Evolutionary conservation across 2,888 invertebrate genomes (phyloP), one percentile per base, ranked within the genome.

Genomic region (Notodonta dromedarius): DNA sequence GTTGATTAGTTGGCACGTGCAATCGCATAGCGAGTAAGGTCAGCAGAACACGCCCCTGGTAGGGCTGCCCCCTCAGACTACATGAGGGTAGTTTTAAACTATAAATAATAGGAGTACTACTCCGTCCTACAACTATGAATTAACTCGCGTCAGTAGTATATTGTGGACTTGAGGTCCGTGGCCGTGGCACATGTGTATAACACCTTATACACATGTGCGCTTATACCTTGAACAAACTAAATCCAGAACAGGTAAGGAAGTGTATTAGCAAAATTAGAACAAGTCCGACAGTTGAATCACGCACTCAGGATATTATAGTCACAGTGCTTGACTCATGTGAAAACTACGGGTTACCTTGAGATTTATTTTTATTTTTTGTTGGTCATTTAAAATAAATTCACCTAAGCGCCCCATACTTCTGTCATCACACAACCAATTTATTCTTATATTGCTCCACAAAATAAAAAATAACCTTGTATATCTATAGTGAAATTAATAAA

Each of bases 1-100:
- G 71, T 76, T 77, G 76, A 77, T 77, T 74, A 74, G 68, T 70
- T 77, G 74, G 76, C 77, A 73, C 74, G 77, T 76, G 77, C 76
- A 66, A 66, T 76, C 69, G 65, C 66, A 70, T 72, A 72, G 72
- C 72, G 63, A 61, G 73, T 77, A 80, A 70, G 77, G 79, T 79
- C 80, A 80, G 73, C 73, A 74, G 63, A 73, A 67, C 66, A 62
- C 52, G 59, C 57, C 40, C 48, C n/a, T 13, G 16, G 35, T 39
- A 70, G 63, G 64, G 70, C 12, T 63, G 58, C 13, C 58, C 24
- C n/a, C 11, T 9, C 4, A 46, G 2, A 48, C 48, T 9, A 8
- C 9, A 55, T 35, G 12, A 51, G 57, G 56, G 56, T 56, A 52
- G 51, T 12, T 35, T 40, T 13, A 55, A 13, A 13, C 0, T 24